Conservation (phyloP, 2,888 invertebrate genomes). For the Geophilus truncorum region DNA sequence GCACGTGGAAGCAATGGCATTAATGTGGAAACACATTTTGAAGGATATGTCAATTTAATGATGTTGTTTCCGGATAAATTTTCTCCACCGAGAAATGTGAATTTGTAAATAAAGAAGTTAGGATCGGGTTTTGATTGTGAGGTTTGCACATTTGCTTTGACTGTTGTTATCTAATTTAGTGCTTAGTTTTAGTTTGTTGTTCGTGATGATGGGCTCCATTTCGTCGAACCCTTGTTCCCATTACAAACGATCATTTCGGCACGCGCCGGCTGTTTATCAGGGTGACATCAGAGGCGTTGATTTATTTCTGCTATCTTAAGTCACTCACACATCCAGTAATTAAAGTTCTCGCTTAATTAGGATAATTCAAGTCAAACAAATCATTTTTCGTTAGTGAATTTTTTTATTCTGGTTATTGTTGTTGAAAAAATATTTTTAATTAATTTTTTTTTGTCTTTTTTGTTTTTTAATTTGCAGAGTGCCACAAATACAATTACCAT, state of each 20-base stretch:
- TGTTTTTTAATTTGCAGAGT: neutral
- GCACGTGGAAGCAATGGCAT: neutral
- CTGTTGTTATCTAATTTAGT: conserved; percentile 1
- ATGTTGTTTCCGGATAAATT: neutral
- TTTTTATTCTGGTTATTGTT: too few species aligned
- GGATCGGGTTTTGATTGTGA: neutral
- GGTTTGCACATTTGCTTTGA: neutral
- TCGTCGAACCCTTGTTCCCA: neutral
- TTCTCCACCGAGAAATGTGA: neutral
- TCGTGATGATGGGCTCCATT: neutral
- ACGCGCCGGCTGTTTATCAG: conserved; percentile 13
- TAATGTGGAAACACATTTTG: neutral
- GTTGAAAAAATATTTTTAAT: too few species aligned
- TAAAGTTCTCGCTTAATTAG: neutral
- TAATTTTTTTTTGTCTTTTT: neutral
- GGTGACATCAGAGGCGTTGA: conserved; percentile 14
- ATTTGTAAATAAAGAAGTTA: neutral
- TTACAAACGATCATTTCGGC: neutral
- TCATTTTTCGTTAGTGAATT: neutral
- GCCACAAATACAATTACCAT: conserved; percentile 1
- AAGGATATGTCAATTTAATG: neutral
- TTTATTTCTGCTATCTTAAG: conserved; percentile 7
- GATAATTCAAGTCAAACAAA: conserved; percentile 5
- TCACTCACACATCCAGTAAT: conserved; percentile 18
- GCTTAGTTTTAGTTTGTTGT: neutral